Conservation (phyloP, 2,113 vertebrate genomes). For the Bombycilla garrulus region DNA sequence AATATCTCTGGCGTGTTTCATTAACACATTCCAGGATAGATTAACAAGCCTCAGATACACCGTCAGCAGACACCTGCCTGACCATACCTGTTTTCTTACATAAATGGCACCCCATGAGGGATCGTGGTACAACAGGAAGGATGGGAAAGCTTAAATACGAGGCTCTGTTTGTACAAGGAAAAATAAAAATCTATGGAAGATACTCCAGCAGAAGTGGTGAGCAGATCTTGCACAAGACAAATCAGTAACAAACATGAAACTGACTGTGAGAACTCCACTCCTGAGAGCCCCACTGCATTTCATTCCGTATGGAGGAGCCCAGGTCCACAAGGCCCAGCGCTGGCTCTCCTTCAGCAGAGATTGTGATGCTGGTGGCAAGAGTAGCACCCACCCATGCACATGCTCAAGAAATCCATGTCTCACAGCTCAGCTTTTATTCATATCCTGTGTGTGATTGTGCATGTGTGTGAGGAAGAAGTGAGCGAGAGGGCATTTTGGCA, state of each 20-base stretch:
- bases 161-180: neutral
- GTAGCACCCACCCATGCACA: rapidly evolving
- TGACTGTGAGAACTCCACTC: neutral
- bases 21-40: slow-evolving; percentile 39
- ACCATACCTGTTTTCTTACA: slow-evolving; percentile 25
- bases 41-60: neutral
- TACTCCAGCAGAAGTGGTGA: neutral
- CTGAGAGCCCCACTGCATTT: neutral
- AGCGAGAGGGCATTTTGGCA: neutral
- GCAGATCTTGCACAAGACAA: neutral
- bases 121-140: neutral
- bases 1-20: slow-evolving; percentile 29
- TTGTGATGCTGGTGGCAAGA: neutral
- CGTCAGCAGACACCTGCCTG: neutral
- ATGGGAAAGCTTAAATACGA: neutral
- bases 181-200: neutral
- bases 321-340: rapidly evolving
- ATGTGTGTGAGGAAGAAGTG: neutral
- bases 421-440: neutral
- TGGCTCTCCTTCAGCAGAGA: neutral
- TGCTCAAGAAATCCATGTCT: neutral
- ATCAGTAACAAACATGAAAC: neutral
- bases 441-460: neutral
- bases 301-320: rapidly evolving
- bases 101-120: neutral